Conservation (phyloP, 2,797 vertebrate species). For the Benthosema pterotum region DNA sequence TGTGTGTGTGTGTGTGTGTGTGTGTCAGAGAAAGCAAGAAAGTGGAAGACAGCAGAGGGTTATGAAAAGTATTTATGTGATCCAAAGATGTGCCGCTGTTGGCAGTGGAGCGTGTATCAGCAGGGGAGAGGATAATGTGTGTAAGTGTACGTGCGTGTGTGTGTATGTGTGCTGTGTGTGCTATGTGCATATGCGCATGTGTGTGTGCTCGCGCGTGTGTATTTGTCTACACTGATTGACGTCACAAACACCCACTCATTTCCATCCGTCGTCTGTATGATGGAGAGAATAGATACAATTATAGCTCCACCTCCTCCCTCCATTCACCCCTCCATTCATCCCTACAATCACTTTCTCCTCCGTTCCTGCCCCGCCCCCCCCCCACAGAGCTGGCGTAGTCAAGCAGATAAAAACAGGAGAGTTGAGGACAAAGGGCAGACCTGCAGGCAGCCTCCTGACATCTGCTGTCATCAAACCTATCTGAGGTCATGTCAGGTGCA, state of each 20-base stretch:
- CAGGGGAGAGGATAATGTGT: slow-evolving; percentile 50
- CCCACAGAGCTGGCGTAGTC: slow-evolving; percentile 32
- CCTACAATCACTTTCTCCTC: not conserved
- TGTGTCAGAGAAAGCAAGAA: not conserved
- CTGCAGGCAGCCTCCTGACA: slow-evolving; percentile 41
- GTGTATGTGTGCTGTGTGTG: slow-evolving; percentile 9
- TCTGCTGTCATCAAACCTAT: no score
- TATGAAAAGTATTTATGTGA: slow-evolving; percentile 44
- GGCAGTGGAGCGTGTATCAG: slow-evolving; percentile 63
- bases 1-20: slow-evolving; percentile 8
- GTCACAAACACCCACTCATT: slow-evolving; percentile 77
- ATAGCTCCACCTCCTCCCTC: slow-evolving; percentile 44
- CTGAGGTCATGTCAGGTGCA: no score
- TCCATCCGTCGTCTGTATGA: slow-evolving; percentile 69
- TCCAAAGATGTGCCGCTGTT: slow-evolving; percentile 52
- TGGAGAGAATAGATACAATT: slow-evolving; percentile 69
- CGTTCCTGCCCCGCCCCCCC: slow-evolving; percentile 21
- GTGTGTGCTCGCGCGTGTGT: slow-evolving; percentile 12
- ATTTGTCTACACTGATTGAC: slow-evolving; percentile 68
- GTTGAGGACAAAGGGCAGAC: slow-evolving; percentile 58
- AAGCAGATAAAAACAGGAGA: slow-evolving; percentile 55
- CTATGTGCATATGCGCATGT: not conserved
- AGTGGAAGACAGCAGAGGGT: slow-evolving; percentile 27
- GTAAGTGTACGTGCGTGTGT: slow-evolving; percentile 21
- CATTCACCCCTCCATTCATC: slow-evolving; percentile 47